Evolutionary conservation across 2,888 invertebrate species (phyloP), one percentile per base, ranked within the genome.

Genomic region (Leptodirus hochenwartii): DNA sequence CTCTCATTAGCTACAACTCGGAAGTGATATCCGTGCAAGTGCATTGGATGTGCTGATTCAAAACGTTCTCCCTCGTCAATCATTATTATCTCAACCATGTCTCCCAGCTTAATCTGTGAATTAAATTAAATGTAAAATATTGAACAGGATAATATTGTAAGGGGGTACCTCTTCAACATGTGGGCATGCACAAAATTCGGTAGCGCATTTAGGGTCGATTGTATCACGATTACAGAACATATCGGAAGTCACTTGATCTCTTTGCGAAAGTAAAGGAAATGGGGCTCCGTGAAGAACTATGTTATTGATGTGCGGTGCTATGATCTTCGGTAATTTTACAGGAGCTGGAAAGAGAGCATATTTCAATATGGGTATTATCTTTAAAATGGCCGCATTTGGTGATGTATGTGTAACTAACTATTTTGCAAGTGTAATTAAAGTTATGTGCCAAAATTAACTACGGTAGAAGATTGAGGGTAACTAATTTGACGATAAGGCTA

Each of bases 21-120:
- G 43, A 87, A 87, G n/a, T 72, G 67, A 51, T 82, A 73, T 0
- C 87, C 87, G 44, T 87, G 87, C 30, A 87, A 57, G 49, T 87
- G 87, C 46, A 87, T 81, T 0, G 87, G 87, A 56, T 87, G 87
- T 47, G 85, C 85, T 1, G 84, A 84, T 42, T 84, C 79, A 42
- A 68, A 84, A 0, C 77, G 69, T 9, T 76, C 63, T 13, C 84
- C 79, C 63, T 82, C 79, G 47, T 90, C 90, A 2, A 88, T 67
- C 2, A 90, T 61, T 17, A 90, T 64, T 1, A 90, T 47, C 57
- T 91, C 90, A 0, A 88, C 84, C 1, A 84, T 68, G n/a, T n/a
- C n/a, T n/a, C n/a, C n/a, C n/a, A n/a, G n/a, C n/a, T n/a, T n/a
- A n/a, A n/a, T n/a, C n/a, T n/a, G n/a, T 2, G 82, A 68, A 35